Evolutionary conservation across 2,113 vertebrate species (phyloP), one percentile per base, ranked within the genome.

Genomic region (Alosa alosa): DNA sequence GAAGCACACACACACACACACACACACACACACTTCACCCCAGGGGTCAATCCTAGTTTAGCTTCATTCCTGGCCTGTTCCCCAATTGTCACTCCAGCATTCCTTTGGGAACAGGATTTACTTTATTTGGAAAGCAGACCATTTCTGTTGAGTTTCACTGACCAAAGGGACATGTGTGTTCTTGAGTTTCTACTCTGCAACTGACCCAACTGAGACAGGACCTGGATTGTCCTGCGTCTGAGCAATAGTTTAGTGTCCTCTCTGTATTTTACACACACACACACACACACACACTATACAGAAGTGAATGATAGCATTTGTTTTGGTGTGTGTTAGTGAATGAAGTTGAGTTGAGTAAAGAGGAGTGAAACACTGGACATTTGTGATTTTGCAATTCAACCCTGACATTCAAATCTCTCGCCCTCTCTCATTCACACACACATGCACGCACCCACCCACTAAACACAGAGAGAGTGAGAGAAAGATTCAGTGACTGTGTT

Each of bases 11-110:
- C 50, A 55, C 50, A 55, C 50, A 55, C 52, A 55, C 52, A 55
- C 52, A 68, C 50, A 41, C 83, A 31, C 81, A 83, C 86, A 68
- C 83, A 52, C 82, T 86, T 57, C 41, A 46, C 85, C 55, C 75
- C 57, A 86, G 68, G 86, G 87, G 89, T 86, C 17, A 86, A 85
- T 83, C 45, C 82, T 41, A 17, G 11, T 52, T 57, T 83, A 85
- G 11, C 60, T 25, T 13, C 22, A 68, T 68, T 68, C 60, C 60
- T 9, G 60, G 60, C 60, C 60, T 68, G 60, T 25, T 68, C 60
- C n/a, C 60, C 6, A 4, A 4, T 44, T 1, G 60, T 31, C 60
- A 68, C 60, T 68, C n/a, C n/a, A 68, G 60, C 60, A 68, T 68
- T 68, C 60, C 60, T 25, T 31, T 25, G 25, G 60, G 60, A 68